Evolutionary conservation across 2,888 invertebrate genomes (phyloP).

Genomic region (Dynastes grantii): DNA sequence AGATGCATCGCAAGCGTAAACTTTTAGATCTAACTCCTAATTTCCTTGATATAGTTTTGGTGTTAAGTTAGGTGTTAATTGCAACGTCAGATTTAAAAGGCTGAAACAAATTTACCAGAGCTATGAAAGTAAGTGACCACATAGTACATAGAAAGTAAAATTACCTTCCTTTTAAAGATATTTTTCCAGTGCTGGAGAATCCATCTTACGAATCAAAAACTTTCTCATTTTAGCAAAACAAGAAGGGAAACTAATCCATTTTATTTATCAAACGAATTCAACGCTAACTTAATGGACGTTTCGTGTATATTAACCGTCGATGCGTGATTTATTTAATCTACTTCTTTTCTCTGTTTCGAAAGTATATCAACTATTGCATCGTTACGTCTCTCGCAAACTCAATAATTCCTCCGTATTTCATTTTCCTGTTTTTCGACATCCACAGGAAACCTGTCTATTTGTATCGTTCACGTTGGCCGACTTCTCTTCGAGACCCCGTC

Average conservation of each 20-base stretch:
- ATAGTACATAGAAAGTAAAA: no score
- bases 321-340: slow-evolving; percentile 25
- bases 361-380: slow-evolving; percentile 28
- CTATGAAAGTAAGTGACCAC: no score
- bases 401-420: slow-evolving; percentile 25
- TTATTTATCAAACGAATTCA: slow-evolving; percentile 15
- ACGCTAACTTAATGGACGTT: slow-evolving; percentile 24
- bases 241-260: slow-evolving; percentile 20
- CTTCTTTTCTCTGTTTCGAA: slow-evolving; percentile 23
- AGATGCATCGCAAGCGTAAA: no score
- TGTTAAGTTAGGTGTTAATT: no score
- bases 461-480: slow-evolving; percentile 17
- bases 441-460: slow-evolving; percentile 34
- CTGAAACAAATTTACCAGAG: no score
- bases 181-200: background rate
- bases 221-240: background rate
- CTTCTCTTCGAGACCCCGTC: slow-evolving; percentile 1
- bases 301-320: slow-evolving; percentile 30
- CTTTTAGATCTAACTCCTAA: no score
- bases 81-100: no score
- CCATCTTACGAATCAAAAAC: background rate
- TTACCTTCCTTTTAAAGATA: background rate
- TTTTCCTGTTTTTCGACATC: slow-evolving; percentile 41
- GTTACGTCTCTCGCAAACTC: slow-evolving; percentile 8
- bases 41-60: no score